Base-by-base conservation (phyloP, 2,888 invertebrate genomes). In the Sminthurides aquaticus region DNA sequence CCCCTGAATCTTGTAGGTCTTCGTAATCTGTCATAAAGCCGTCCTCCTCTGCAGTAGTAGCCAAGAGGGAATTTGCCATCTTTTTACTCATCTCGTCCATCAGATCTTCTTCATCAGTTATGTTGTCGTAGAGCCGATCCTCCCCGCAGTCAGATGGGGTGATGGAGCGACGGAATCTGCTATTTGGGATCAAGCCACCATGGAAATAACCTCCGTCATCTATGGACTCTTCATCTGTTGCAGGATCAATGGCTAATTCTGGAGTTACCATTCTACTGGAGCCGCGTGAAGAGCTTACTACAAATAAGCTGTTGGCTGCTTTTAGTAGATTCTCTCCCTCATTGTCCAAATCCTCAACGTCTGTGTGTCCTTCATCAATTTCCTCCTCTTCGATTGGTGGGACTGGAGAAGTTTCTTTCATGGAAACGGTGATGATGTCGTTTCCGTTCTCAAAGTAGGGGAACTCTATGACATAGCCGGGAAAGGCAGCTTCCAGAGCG, bases 301-400 rank as follows among this genome's bases (percentile, higher is more conserved):
- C 22, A 49, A 64, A 64, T n/a, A 60, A 56, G 3, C 20, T n/a
- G 43, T 60, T 60, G 2, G 64, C 64, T 25, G 59, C 22, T 48
- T 1, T 25, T 18, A 25, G 22, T 25, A 59, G n/a, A 3, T 60
- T 28, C 18, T 69, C 67, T 55, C 65, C 60, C n/a, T 80, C 79
- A 69, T 79, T 80, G 0, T 82, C 80, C 72, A 82, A 80, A 55
- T 80, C 78, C 67, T 81, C 79, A 27, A 82, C 81, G 74, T 80
- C 79, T 60, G 80, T 78, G 22, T 18, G 52, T 5, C 5, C 5
- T 15, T 22, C 52, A 52, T 52, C 52, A 5, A 15, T 5, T 5
- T 52, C 52, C 18, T 52, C 52, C 5, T 52, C 52, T 8, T 18
- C 20, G 20, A 52, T 52, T 8, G 8, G 20, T 5, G 52, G 52